Evolutionary conservation across 1,140 invertebrate genomes (phyloP), one percentile per base, ranked within the genome.

Genomic region (Hermetia illucens): DNA sequence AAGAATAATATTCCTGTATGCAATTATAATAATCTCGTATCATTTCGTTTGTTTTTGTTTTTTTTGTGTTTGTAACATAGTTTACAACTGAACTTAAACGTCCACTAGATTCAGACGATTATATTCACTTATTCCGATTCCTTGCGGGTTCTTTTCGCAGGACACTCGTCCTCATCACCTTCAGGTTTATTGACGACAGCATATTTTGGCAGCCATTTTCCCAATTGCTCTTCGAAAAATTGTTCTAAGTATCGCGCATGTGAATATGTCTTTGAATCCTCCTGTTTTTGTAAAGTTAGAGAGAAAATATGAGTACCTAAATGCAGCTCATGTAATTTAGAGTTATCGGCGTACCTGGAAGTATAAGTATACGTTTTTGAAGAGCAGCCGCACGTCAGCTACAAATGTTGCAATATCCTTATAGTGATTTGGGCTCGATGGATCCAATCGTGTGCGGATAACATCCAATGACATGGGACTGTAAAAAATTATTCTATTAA

Each of bases 381-480:
- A 91, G 55, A 93, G 80, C 42, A 86, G 70, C 41, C 83, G 72
- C 36, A 87, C 75, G 63, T 93, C 89, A 31, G 71, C 64, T 34
- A 92, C 70, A 52, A 91, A 79, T 46, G 83, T 75, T 46, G 76
- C 69, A 32, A 86, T 68, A 49, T 72, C 71, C 44, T 72, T 70
- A 61, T 92, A 92, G 55, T 81, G 77, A 50, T 75, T 68, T 29
- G 71, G 67, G 51, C 71, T 68, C 44, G 71, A 71, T 40, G 77
- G 73, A 55, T 82, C 77, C 46, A 92, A 62, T 62, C 80, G 83
- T 41, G 74, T 71, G 49, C 80, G 74, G 46, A 92, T 82, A 38
- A 75, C 71, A 58, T 86, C 82, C 50, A 92, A 71, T 41, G 87
- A 83, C 64, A 90, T 89, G 10, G 87, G 86, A 21, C 74, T 78